Percentiles rank a stretch among this genome's conserved stretches.
Conservation (phyloP, 2,797 vertebrate genomes). For the Phyllotis vaccarum region DNA sequence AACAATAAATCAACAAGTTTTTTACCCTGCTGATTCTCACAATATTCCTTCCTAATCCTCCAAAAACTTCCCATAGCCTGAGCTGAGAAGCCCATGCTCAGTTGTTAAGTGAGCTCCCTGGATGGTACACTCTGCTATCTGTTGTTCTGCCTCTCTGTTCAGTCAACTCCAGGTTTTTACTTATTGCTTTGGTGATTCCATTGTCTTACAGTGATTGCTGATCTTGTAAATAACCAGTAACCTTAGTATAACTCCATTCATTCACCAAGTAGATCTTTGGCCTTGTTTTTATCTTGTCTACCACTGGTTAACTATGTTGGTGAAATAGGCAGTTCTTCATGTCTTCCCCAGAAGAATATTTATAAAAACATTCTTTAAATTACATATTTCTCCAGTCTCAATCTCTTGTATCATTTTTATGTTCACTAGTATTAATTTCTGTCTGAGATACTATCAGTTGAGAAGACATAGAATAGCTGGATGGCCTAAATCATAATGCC, state of each 20-base stretch:
- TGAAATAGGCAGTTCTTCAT: background rate
- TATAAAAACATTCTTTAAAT: no score
- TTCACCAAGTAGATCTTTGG: background rate
- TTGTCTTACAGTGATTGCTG: background rate
- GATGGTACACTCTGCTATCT: background rate
- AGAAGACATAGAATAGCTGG: no score
- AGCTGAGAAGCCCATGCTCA: background rate
- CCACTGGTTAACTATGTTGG: background rate
- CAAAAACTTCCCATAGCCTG: background rate
- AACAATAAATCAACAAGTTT: no score
- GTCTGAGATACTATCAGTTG: background rate
- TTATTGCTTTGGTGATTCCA: background rate
- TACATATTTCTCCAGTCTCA: background rate
- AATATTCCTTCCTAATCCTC: background rate
- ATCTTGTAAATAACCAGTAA: background rate
- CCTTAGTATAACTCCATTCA: background rate
- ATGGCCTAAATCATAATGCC: no score
- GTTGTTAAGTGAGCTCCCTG: background rate
- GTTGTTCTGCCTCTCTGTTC: background rate
- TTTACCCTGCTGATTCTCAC: background rate
- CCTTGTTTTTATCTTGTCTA: background rate
- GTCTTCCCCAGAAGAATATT: background rate
- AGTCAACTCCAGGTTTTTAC: background rate
- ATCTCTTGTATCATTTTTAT: background rate
- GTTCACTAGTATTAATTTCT: background rate